These are phyloP conservation scores for Ichneumoninae sp. DNA, from an alignment of 2,888 invertebrate species.

Conservation along the genomic window DNA sequence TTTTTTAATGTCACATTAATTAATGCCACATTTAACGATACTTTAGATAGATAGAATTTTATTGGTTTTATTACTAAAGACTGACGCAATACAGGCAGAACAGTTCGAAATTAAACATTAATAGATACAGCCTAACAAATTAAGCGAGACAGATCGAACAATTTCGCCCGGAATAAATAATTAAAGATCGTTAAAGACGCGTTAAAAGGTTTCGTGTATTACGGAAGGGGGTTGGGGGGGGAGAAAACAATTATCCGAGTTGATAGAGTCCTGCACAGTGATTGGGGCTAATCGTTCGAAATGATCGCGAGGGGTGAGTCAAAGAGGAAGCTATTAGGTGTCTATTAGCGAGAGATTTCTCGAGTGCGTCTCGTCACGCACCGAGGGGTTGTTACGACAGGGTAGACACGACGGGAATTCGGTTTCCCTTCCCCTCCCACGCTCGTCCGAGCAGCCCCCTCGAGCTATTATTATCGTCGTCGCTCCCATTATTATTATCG, in stretches of 20 bases:
- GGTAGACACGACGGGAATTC: conserved; percentile 35
- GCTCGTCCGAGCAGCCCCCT: conserved; percentile 52
- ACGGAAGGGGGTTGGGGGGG: not conserved
- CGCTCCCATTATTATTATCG: conserved; percentile 29
- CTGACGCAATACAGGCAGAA: too few species aligned
- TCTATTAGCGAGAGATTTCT: conserved; percentile 35
- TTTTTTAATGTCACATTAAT: not conserved
- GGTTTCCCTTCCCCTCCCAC: conserved; percentile 57
- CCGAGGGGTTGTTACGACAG: conserved; percentile 20
- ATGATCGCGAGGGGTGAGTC: conserved; percentile 26
- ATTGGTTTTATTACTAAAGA: too few species aligned
- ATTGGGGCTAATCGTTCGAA: conserved; percentile 28
- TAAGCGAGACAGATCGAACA: not conserved
- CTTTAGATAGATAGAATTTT: not conserved
- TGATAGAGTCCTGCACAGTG: not conserved
- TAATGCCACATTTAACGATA: not conserved
- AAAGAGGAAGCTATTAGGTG: conserved; percentile 44
- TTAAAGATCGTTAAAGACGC: conserved; percentile 17
- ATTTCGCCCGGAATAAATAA: not conserved
- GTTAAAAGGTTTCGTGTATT: conserved; percentile 9
- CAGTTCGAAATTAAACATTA: too few species aligned
- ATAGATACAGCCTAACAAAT: too few species aligned
- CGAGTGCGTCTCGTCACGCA: conserved; percentile 25
- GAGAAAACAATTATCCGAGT: conserved; percentile 9
- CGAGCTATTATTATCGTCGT: conserved; percentile 39